Percentiles rank a stretch among this genome's conserved stretches.
These are phyloP conservation scores for Platyura marginata DNA, from an alignment of 1,140 invertebrate genomes.

Conservation along the genomic window DNA sequence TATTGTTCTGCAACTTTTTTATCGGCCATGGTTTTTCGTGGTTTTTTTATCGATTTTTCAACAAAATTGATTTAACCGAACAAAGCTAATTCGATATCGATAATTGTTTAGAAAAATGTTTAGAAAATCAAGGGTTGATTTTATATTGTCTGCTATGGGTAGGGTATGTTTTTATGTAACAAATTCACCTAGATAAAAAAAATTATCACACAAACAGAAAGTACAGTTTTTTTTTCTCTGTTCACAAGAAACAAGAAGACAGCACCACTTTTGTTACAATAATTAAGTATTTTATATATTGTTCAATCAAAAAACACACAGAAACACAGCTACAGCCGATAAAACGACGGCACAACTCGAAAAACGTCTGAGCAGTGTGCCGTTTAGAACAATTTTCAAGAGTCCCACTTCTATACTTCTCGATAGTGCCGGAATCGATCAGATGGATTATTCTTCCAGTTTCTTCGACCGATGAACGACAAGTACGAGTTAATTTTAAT, in stretches of 20 bases:
- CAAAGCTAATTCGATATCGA: neutral
- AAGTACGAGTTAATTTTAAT: neutral
- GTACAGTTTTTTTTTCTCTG: too few relatives aligned
- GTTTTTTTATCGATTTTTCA: neutral
- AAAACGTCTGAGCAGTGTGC: neutral
- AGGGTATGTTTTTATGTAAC: neutral
- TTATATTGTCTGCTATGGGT: neutral
- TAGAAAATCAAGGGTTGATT: too few relatives aligned
- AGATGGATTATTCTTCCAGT: neutral
- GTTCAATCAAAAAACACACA: neutral
- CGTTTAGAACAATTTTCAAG: neutral
- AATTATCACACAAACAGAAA: too few relatives aligned
- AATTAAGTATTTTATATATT: neutral
- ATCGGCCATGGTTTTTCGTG: slow-evolving; percentile 41
- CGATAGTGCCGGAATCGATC: neutral
- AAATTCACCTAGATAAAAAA: neutral
- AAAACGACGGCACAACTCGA: neutral
- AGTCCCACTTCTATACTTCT: neutral
- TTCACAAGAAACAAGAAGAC: too few relatives aligned
- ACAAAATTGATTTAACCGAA: neutral
- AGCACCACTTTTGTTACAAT: neutral
- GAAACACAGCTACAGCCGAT: neutral
- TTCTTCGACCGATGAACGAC: neutral
- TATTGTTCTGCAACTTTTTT: slow-evolving; percentile 57
- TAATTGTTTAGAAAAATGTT: neutral